Conservation (phyloP, 2,113 vertebrate species). For the Prionailurus viverrinus region DNA sequence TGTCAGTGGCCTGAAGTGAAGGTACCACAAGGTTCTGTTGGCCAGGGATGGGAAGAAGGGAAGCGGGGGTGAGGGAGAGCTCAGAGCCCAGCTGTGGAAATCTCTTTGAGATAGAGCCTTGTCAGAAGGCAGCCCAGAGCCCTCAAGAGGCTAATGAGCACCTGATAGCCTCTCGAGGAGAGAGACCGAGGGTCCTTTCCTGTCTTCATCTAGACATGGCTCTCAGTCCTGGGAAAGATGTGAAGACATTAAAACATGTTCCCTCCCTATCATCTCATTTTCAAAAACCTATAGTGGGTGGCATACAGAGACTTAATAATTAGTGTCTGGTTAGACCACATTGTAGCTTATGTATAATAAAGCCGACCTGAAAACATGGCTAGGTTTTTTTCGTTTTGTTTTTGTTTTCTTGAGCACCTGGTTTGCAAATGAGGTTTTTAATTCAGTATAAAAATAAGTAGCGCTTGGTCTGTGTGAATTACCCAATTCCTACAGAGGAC, state of each 20-base stretch:
- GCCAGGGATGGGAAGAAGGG: not conserved
- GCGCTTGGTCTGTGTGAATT: not conserved
- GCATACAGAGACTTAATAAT: not conserved
- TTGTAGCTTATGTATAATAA: not conserved
- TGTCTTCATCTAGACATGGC: not conserved
- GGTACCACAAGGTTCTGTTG: not conserved
- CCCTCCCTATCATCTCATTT: not conserved
- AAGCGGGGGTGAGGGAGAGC: not conserved
- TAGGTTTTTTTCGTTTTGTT: not conserved
- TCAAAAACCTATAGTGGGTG: not conserved
- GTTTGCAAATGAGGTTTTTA: not conserved
- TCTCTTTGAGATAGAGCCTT: not conserved
- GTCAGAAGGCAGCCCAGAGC: not conserved
- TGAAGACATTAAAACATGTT: not conserved
- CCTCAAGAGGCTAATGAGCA: not conserved
- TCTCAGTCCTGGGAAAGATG: not conserved
- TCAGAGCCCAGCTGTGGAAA: not conserved
- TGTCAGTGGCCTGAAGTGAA: not conserved
- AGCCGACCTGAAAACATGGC: not conserved
- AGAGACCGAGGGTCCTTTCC: not conserved
- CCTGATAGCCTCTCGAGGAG: not conserved
- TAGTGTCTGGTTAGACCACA: slow-evolving; percentile 8
- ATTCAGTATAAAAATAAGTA: not conserved
- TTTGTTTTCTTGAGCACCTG: not conserved
- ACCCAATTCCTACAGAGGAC: not conserved